Evolutionary conservation across 2,113 vertebrate genomes (phyloP).

Genomic region (Syngnathus floridae): DNA sequence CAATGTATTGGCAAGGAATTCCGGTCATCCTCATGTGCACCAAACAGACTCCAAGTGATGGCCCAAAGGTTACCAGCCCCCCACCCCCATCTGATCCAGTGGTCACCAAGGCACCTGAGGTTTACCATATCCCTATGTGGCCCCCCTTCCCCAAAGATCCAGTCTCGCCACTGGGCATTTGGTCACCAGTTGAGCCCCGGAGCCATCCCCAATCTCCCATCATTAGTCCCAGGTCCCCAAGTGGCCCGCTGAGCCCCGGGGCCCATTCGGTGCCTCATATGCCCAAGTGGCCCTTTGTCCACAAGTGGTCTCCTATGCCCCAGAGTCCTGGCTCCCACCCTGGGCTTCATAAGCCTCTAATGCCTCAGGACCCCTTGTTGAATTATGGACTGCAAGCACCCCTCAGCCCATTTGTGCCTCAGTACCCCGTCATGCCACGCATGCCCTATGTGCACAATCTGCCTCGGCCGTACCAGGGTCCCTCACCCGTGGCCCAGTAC

Average conservation of each 20-base stretch:
- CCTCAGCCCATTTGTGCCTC: neutral
- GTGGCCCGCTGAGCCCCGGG: neutral
- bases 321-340: neutral
- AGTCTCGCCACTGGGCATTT: neutral
- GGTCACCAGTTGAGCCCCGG: neutral
- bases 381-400: neutral
- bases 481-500: neutral
- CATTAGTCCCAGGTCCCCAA: neutral
- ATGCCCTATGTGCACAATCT: neutral
- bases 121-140: neutral
- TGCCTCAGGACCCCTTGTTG: neutral
- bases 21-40: conserved; percentile 48
- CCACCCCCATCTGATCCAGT: neutral
- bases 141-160: neutral
- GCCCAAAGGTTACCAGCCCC: neutral
- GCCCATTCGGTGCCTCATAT: neutral
- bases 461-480: neutral
- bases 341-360: neutral
- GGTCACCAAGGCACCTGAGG: neutral
- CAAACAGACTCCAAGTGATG: neutral
- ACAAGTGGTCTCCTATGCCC: neutral
- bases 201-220: too few relatives aligned
- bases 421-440: neutral
- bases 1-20: conserved; percentile 43
- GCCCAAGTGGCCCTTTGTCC: neutral